These are phyloP conservation scores for Rhagoletis pomonella DNA, from an alignment of 1,140 invertebrate species.

Conservation along the genomic window DNA sequence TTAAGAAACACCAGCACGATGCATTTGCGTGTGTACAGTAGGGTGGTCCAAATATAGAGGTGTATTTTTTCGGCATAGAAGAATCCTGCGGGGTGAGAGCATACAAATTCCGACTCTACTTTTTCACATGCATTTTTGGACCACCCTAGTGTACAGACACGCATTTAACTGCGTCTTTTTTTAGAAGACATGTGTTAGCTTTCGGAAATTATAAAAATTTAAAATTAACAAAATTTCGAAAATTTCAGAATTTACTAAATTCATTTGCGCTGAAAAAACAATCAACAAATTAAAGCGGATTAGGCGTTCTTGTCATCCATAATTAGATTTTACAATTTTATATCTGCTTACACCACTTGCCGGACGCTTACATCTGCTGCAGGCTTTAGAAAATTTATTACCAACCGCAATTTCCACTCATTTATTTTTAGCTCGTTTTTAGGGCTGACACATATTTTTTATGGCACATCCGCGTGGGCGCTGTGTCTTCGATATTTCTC, in stretches of 20 bases:
- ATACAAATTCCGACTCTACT: no score
- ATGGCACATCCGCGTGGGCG: background rate
- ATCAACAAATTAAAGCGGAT: conserved; percentile 26
- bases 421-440: background rate
- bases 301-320: background rate
- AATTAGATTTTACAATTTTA: conserved; percentile 12
- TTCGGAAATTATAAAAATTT: no score
- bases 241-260: background rate
- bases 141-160: no score
- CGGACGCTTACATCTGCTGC: background rate
- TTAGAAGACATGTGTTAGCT: no score
- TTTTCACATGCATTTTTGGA: no score
- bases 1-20: no score
- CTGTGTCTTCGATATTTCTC: background rate
- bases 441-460: background rate
- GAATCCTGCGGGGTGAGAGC: no score
- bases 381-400: background rate
- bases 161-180: no score
- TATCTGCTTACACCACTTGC: background rate
- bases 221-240: background rate
- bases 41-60: no score
- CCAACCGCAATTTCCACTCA: background rate
- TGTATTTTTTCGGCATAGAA: no score
- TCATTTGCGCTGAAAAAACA: background rate
- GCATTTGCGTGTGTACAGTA: no score